phyloP scores from a whole-genome alignment of 1,140 invertebrate species.

The Drosophila aff. region DNA sequence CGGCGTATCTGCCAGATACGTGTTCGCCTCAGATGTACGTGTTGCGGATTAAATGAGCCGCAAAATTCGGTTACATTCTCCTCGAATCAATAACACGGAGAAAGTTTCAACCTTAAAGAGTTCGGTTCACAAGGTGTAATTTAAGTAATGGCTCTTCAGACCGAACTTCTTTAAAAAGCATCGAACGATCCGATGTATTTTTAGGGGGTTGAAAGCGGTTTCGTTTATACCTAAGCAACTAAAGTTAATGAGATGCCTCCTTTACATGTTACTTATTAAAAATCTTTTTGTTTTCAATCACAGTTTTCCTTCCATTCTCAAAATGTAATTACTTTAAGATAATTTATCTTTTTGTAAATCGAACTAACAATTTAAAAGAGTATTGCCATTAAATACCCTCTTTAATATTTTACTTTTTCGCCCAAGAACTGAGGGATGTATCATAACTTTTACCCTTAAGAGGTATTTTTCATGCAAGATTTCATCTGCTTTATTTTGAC shows the following conservation, averaged over 20 bases:
- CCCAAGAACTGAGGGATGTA: not conserved
- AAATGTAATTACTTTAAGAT: too few species aligned
- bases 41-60: slow-evolving; percentile 68
- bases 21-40: slow-evolving; percentile 42
- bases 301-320: too few species aligned
- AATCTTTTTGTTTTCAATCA: too few species aligned
- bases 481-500: slow-evolving; percentile 16
- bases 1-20: slow-evolving; percentile 38
- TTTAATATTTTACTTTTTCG: too few species aligned
- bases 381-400: not conserved
- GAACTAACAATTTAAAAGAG: not conserved
- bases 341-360: not conserved
- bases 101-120: slow-evolving; percentile 47
- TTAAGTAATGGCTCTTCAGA: not conserved
- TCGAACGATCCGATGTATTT: too few species aligned
- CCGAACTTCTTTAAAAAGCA: not conserved
- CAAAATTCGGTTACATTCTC: slow-evolving; percentile 51
- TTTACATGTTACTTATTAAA: not conserved
- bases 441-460: slow-evolving; percentile 8
- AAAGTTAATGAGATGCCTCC: not conserved
- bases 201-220: not conserved
- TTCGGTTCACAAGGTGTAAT: not conserved
- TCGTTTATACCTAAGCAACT: not conserved
- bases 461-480: slow-evolving; percentile 22
- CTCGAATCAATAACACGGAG: slow-evolving; percentile 58